These are phyloP conservation scores for Phaethornis superciliosus DNA, from an alignment of 2,113 vertebrate genomes.

Conservation along the genomic window DNA sequence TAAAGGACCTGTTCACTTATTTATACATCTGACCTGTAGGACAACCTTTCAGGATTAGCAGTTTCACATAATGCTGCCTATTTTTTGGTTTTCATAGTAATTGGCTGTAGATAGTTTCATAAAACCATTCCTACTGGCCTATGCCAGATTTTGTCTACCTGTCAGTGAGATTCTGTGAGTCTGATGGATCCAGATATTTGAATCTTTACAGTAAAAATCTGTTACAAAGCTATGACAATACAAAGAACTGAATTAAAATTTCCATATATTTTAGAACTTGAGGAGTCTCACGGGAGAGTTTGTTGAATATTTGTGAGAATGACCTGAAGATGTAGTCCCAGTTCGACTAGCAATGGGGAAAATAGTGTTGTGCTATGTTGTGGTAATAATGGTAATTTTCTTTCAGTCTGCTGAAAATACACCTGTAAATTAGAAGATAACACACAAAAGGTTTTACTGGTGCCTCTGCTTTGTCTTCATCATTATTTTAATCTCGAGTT, in stretches of 20 bases:
- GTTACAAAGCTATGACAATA: neutral
- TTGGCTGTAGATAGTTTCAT: neutral
- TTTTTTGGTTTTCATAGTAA: neutral
- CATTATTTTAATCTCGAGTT: neutral
- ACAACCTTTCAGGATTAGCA: neutral
- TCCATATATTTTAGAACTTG: rapidly evolving
- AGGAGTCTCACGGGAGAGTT: neutral
- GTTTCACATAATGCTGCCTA: neutral
- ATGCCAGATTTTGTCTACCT: neutral
- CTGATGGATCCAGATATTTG: neutral
- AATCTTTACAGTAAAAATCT: neutral
- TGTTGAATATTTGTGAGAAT: neutral
- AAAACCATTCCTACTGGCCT: neutral
- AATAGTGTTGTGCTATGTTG: neutral
- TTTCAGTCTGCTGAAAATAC: neutral
- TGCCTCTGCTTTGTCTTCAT: neutral
- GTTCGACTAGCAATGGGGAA: neutral
- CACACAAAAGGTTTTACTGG: neutral
- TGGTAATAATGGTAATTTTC: neutral
- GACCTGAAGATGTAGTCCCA: neutral
- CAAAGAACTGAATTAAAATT: neutral
- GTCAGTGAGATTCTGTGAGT: neutral
- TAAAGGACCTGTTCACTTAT: neutral
- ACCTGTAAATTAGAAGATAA: neutral
- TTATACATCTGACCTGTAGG: neutral